These are phyloP conservation scores for Homarus americanus DNA, from an alignment of 1,140 invertebrate species.

Conservation along the genomic window DNA sequence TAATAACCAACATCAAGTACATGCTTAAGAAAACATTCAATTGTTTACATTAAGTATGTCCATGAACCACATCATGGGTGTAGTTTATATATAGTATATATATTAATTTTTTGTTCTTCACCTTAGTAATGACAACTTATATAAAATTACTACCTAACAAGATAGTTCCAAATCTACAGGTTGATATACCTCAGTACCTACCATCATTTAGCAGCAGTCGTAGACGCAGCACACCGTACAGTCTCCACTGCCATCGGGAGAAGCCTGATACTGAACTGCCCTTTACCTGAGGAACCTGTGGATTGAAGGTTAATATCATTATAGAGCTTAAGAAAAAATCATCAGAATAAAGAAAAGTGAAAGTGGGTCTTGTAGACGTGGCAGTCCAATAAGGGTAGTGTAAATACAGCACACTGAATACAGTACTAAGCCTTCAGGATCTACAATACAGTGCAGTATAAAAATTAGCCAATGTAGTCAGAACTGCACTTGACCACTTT, in stretches of 20 bases:
- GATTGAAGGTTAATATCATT: neutral
- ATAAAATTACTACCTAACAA: neutral
- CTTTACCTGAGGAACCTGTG: constrained; percentile 6
- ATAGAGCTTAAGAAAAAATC: neutral
- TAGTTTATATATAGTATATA: too few species aligned
- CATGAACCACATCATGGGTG: too few species aligned
- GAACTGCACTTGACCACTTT: too few species aligned
- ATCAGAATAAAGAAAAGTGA: too few species aligned
- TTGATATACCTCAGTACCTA: neutral
- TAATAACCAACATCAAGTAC: neutral
- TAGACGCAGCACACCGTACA: constrained; percentile 12
- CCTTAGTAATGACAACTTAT: neutral
- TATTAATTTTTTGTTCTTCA: neutral
- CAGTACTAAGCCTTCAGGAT: too few species aligned
- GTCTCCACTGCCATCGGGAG: constrained; percentile 26
- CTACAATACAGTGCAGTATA: too few species aligned
- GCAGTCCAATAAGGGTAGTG: too few species aligned
- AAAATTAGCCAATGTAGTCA: too few species aligned
- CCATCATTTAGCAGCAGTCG: constrained; percentile 16
- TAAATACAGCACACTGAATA: too few species aligned
- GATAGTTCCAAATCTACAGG: neutral
- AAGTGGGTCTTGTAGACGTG: too few species aligned
- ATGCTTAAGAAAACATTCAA: too few species aligned
- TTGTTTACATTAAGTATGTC: too few species aligned
- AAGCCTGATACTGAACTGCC: neutral